Conservation (phyloP, 2,888 invertebrate species). For the Ernsta delagoae region DNA sequence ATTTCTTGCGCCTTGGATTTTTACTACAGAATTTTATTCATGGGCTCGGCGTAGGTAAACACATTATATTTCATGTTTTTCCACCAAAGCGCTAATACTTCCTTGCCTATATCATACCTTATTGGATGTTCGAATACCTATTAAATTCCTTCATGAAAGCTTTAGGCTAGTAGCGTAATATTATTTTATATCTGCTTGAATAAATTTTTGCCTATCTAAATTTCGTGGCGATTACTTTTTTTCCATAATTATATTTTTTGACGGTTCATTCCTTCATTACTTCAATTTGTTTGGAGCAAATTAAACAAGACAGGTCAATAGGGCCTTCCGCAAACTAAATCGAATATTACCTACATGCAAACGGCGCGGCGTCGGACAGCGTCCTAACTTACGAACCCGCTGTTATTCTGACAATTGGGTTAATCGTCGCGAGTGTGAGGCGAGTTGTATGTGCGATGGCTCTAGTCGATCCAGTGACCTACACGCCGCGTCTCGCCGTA, state of each 20-base stretch:
- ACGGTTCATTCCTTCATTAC: too few species aligned
- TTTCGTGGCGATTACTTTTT: slow-evolving; percentile 38
- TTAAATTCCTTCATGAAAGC: too few species aligned
- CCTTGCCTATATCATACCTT: too few species aligned
- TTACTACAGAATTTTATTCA: slow-evolving; percentile 36
- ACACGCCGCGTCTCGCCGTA: slow-evolving; percentile 44
- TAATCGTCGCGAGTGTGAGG: slow-evolving; percentile 68
- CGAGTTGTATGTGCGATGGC: slow-evolving; percentile 54
- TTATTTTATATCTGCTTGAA: too few species aligned
- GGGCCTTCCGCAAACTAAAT: slow-evolving; percentile 64
- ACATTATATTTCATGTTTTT: slow-evolving; percentile 11
- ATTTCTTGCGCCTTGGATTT: slow-evolving; percentile 38
- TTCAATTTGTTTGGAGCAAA: slow-evolving; percentile 11
- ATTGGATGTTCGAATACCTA: too few species aligned
- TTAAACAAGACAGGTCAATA: slow-evolving; percentile 42
- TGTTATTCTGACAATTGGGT: slow-evolving; percentile 67
- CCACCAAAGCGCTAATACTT: background rate
- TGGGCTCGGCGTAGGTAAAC: slow-evolving; percentile 20
- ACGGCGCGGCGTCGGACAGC: slow-evolving; percentile 40
- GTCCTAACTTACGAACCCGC: slow-evolving; percentile 50
- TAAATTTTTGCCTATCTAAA: background rate
- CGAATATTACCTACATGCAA: slow-evolving; percentile 46
- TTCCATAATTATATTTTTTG: too few species aligned
- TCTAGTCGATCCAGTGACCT: slow-evolving; percentile 64
- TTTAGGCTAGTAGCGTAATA: too few species aligned